Conservation (phyloP, 2,113 vertebrate species). For the Corvus moneduloides region DNA sequence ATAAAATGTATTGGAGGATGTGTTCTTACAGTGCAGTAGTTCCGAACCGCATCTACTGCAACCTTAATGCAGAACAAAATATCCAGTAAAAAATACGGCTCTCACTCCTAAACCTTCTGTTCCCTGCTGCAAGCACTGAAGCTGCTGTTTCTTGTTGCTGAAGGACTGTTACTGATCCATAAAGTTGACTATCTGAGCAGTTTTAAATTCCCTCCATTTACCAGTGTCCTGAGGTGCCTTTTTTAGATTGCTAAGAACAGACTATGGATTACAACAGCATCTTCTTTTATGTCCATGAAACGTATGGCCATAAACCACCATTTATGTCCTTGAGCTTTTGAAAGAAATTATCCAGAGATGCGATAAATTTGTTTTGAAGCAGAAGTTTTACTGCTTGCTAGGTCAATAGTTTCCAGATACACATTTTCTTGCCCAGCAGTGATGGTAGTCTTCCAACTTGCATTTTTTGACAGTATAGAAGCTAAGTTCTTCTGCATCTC, state of each 20-base stretch:
- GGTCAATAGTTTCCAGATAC: slow-evolving; percentile 68
- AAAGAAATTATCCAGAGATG: slow-evolving; percentile 66
- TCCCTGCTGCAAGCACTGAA: slow-evolving; percentile 70
- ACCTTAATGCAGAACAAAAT: neutral
- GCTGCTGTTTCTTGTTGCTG: slow-evolving; percentile 51
- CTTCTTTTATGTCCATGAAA: slow-evolving; percentile 5
- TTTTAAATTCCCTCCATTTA: slow-evolving; percentile 56
- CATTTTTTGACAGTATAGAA: slow-evolving; percentile 60
- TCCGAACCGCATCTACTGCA: neutral
- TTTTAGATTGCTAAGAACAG: slow-evolving; percentile 63
- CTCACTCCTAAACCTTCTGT: neutral
- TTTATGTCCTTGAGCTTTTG: slow-evolving; percentile 64
- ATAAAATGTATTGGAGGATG: neutral
- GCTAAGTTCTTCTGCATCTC: slow-evolving; percentile 71
- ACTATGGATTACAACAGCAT: slow-evolving; percentile 65
- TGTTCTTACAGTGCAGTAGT: neutral
- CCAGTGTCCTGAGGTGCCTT: slow-evolving; percentile 60
- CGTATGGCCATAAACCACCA: neutral
- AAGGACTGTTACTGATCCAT: slow-evolving; percentile 69
- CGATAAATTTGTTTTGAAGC: slow-evolving; percentile 65
- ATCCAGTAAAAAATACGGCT: neutral
- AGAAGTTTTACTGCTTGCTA: slow-evolving; percentile 49
- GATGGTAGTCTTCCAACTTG: slow-evolving; percentile 64
- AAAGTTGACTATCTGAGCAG: slow-evolving; percentile 7
- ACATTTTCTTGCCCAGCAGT: slow-evolving; percentile 65